Conservation (phyloP, 2,888 invertebrate genomes). For the Pterobdella sp. region DNA sequence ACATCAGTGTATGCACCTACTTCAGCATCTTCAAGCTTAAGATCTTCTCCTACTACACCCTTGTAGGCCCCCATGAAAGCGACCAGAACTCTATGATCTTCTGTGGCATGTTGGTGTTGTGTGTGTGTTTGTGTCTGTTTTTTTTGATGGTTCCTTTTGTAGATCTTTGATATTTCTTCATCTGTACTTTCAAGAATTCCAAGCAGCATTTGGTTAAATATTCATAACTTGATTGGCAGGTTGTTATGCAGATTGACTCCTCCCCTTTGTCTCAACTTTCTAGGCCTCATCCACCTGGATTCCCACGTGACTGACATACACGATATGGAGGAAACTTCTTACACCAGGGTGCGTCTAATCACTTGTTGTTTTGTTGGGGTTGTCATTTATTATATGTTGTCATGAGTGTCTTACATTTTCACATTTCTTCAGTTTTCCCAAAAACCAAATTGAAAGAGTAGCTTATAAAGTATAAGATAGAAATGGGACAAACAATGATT, state of each 20-base stretch:
- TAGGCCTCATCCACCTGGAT: slow-evolving; percentile 95
- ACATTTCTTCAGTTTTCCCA: not conserved
- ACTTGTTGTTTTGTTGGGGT: not conserved
- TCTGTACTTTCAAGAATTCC: not conserved
- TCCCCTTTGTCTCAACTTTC: slow-evolving; percentile 93
- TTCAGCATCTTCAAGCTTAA: slow-evolving; percentile 93
- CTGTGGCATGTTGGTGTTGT: slow-evolving; percentile 74
- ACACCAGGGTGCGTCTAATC: slow-evolving; percentile 63
- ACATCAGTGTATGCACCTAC: slow-evolving; percentile 93
- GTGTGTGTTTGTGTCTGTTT: not conserved
- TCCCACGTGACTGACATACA: slow-evolving; percentile 66
- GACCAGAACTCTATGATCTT: slow-evolving; percentile 97
- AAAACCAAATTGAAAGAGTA: too few relatives aligned
- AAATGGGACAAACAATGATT: too few relatives aligned
- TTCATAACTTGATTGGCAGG: slow-evolving; percentile 43
- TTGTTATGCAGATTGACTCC: slow-evolving; percentile 90
- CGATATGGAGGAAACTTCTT: slow-evolving; percentile 66
- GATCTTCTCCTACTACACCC: slow-evolving; percentile 87
- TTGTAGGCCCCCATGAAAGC: slow-evolving; percentile 94
- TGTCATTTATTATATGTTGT: not conserved
- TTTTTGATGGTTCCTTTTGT: slow-evolving; percentile 3
- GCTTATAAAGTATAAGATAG: too few relatives aligned
- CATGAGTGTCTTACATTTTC: not conserved
- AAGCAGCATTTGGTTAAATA: not conserved
- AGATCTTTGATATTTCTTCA: not conserved